Evolutionary conservation across 2,888 invertebrate species (phyloP).

Genomic region (Rugalucina vietnamica): DNA sequence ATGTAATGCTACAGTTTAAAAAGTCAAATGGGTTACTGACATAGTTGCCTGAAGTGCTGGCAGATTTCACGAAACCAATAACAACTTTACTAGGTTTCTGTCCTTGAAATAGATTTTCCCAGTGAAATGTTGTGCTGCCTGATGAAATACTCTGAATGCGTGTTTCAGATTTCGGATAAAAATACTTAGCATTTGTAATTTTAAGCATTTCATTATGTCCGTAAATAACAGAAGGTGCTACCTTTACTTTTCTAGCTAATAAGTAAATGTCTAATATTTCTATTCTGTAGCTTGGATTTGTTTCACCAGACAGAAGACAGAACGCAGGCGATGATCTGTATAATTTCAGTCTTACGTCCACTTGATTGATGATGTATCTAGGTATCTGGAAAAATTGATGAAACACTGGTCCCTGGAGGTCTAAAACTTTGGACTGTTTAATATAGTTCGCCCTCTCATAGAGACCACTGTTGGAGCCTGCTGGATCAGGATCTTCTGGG

Average conservation of each 20-base stretch:
- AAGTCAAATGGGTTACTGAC: conserved; percentile 22
- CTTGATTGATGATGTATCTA: conserved; percentile 55
- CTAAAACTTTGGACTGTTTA: background rate
- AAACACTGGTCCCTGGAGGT: background rate
- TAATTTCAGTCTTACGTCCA: conserved; percentile 52
- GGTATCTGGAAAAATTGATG: conserved; percentile 44
- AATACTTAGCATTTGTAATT: conserved; percentile 14
- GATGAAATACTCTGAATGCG: conserved; percentile 12
- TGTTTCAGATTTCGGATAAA: conserved; percentile 6
- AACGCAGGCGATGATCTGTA: conserved; percentile 56
- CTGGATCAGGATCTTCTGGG: conserved; percentile 16
- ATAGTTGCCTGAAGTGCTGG: conserved; percentile 24
- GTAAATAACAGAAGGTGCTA: conserved; percentile 41
- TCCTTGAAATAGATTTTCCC: conserved; percentile 40
- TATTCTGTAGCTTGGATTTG: conserved; percentile 39
- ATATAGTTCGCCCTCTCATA: background rate
- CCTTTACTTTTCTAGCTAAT: conserved; percentile 44
- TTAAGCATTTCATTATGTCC: conserved; percentile 21
- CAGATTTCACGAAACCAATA: conserved; percentile 30
- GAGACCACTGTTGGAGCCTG: conserved; percentile 16
- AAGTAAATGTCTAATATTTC: conserved; percentile 48
- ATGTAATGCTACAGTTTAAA: conserved; percentile 21
- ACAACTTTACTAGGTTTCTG: conserved; percentile 35
- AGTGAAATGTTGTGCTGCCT: conserved; percentile 12
- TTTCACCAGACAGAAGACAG: conserved; percentile 49